phyloP scores from a whole-genome alignment of 2,113 vertebrate species.

The Oreochromis niloticus region DNA sequence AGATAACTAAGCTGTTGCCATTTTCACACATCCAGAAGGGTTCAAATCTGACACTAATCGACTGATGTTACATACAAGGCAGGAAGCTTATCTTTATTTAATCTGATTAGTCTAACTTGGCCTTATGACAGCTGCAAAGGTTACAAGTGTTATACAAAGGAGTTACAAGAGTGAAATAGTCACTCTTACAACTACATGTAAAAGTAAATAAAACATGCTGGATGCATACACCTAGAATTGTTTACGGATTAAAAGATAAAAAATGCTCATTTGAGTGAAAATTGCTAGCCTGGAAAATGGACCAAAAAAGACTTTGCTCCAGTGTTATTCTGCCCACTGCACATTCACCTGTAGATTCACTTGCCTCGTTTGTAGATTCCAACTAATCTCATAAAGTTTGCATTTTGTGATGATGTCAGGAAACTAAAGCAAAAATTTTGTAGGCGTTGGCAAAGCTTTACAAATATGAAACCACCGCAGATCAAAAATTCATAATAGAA shows the following conservation, averaged over 20 bases:
- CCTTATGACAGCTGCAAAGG: neutral
- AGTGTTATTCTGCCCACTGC: neutral
- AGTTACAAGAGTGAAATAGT: neutral
- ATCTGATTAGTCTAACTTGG: neutral
- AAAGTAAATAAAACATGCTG: neutral
- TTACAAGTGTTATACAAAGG: neutral
- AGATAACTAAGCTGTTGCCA: neutral
- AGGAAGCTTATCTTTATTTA: neutral
- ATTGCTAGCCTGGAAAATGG: neutral
- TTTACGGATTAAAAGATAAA: neutral
- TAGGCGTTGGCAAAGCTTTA: neutral
- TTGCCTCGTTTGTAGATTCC: neutral
- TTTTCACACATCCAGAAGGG: neutral
- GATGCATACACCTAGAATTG: neutral
- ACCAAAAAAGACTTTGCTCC: neutral
- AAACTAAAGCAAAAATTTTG: accelerated
- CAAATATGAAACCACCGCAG: neutral
- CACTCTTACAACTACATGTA: neutral
- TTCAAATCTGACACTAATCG: neutral
- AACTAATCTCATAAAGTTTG: neutral
- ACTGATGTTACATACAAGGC: neutral
- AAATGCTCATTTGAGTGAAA: neutral
- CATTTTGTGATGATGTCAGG: neutral
- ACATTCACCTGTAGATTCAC: neutral
- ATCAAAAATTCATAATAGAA: neutral